These are phyloP conservation scores for Dinoponera quadriceps DNA, from an alignment of 1,140 invertebrate genomes.

Conservation along the genomic window DNA sequence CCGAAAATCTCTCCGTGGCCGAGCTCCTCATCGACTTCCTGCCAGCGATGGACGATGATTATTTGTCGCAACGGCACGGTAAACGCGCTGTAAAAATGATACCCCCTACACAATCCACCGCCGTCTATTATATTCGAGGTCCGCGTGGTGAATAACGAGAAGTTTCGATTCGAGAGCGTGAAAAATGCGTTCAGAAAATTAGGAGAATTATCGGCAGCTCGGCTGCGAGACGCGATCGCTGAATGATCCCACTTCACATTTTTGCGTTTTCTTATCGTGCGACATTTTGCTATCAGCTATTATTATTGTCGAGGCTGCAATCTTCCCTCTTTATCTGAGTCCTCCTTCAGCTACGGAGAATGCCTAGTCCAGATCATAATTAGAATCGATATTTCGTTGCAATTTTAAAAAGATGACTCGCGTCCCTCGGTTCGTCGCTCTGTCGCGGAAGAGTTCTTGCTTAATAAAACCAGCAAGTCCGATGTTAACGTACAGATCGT, in stretches of 20 bases:
- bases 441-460: constrained; percentile 4
- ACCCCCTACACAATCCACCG: constrained; percentile 6
- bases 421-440: background rate
- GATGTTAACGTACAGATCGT: constrained; percentile 23
- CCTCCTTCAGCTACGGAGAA: constrained; percentile 20
- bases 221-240: background rate
- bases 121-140: constrained; percentile 23
- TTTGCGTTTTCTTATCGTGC: background rate
- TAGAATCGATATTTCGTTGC: constrained; percentile 43
- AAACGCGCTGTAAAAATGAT: constrained; percentile 47
- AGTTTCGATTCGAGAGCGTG: no score
- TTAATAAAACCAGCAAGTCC: constrained; percentile 14
- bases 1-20: constrained; percentile 72
- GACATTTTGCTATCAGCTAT: background rate
- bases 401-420: constrained; percentile 34
- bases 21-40: constrained; percentile 70
- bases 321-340: constrained; percentile 13
- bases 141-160: background rate
- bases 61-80: constrained; percentile 66
- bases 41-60: constrained; percentile 65
- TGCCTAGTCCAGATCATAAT: constrained; percentile 19
- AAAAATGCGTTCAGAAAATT: background rate
- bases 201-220: background rate
- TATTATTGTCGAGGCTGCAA: constrained; percentile 8
- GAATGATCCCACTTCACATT: no score